Evolutionary conservation across 2,888 invertebrate genomes (phyloP).

Genomic region (Malacosoma neustria): DNA sequence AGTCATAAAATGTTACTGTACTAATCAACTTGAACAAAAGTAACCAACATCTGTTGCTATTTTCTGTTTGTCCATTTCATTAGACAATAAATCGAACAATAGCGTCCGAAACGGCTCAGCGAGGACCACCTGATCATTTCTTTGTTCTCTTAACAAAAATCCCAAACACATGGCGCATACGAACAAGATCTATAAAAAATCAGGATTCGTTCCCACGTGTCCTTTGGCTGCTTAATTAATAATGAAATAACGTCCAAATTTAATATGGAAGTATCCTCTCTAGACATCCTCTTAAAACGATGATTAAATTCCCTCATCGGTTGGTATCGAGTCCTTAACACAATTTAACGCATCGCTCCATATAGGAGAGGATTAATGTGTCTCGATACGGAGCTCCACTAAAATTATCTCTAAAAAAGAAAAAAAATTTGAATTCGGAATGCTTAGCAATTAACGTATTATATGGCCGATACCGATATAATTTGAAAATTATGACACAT

Average conservation of each 20-base stretch:
- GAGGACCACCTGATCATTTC: constrained; percentile 45
- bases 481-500: constrained; percentile 1
- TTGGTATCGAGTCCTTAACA: constrained; percentile 39
- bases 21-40: constrained; percentile 30
- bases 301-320: constrained; percentile 59
- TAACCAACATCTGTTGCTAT: constrained; percentile 52
- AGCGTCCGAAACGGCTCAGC: constrained; percentile 31
- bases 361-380: constrained; percentile 32
- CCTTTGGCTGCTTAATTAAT: constrained; percentile 57
- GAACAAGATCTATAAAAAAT: constrained; percentile 30
- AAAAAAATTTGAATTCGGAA: constrained; percentile 27
- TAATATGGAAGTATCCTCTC: constrained; percentile 61
- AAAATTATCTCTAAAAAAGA: constrained; percentile 29
- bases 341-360: constrained; percentile 55
- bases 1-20: constrained; percentile 20
- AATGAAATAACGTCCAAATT: constrained; percentile 48
- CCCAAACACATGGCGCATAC: constrained; percentile 49
- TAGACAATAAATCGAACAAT: constrained; percentile 44
- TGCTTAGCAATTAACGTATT: constrained; percentile 20
- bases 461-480: constrained; percentile 4
- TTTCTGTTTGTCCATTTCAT: constrained; percentile 25
- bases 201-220: constrained; percentile 56
- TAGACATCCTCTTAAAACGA: constrained; percentile 65
- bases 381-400: constrained; percentile 29
- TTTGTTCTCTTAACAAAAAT: constrained; percentile 44